These are phyloP conservation scores for Drosophila arizonae DNA, from an alignment of 1,140 invertebrate species.

Conservation along the genomic window DNA sequence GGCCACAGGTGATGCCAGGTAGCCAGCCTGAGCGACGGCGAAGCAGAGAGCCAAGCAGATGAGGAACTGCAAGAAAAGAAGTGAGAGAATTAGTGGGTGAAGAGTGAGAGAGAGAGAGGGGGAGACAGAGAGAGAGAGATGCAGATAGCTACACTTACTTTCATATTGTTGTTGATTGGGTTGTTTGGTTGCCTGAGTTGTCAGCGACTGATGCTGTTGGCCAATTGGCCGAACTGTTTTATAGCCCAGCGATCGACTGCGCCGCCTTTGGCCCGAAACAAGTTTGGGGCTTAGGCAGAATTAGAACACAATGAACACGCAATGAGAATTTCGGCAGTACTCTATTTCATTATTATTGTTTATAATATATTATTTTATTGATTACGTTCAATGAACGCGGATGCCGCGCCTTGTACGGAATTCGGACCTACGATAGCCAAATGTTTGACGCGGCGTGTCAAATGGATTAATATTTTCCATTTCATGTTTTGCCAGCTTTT, in stretches of 20 bases:
- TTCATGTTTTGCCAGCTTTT: conserved; percentile 5
- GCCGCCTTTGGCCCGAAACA: conserved; percentile 45
- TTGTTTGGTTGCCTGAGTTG: conserved; percentile 46
- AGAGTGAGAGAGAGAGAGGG: too few relatives aligned
- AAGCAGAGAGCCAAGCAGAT: conserved; percentile 74
- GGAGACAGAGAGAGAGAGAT: not conserved
- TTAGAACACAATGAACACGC: conserved; percentile 68
- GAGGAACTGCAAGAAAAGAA: conserved; percentile 53
- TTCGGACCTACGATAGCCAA: conserved; percentile 4
- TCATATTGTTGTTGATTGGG: conserved; percentile 62
- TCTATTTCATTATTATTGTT: conserved; percentile 1
- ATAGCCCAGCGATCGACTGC: conserved; percentile 48
- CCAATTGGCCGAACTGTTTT: conserved; percentile 53
- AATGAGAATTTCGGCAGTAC: conserved; percentile 21
- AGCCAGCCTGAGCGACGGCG: conserved; percentile 72
- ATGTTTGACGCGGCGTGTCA: conserved; percentile 67
- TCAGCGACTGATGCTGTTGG: conserved; percentile 68
- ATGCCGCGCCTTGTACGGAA: conserved; percentile 48
- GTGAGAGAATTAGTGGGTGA: conserved; percentile 10
- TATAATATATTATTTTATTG: conserved; percentile 16
- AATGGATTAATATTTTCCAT: conserved; percentile 73
- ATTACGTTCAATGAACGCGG: conserved; percentile 77
- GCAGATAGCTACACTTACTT: conserved; percentile 37
- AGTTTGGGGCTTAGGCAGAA: conserved; percentile 70
- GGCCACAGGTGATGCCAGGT: conserved; percentile 54